These are phyloP conservation scores for Sorex maritimensis DNA, from an alignment of 2,797 vertebrate genomes.

Conservation along the genomic window DNA sequence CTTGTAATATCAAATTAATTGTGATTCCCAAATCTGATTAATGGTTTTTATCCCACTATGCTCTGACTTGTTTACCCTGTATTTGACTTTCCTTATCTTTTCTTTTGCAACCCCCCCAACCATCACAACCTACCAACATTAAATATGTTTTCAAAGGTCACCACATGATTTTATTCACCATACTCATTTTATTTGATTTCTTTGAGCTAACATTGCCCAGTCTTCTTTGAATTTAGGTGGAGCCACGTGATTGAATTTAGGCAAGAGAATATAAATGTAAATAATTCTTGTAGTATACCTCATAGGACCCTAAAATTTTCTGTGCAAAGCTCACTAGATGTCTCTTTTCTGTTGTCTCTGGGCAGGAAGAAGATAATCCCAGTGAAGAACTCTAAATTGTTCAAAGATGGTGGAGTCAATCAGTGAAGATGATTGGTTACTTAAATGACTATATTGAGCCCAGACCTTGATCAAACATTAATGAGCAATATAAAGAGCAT, in stretches of 20 bases:
- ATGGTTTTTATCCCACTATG: neutral
- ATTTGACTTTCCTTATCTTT: neutral
- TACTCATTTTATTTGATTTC: neutral
- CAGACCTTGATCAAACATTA: neutral
- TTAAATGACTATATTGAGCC: neutral
- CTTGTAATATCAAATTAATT: neutral
- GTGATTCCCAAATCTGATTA: neutral
- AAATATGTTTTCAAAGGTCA: neutral
- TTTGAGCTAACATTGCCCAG: neutral
- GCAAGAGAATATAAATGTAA: constrained; percentile 24
- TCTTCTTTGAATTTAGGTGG: neutral
- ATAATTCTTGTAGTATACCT: neutral
- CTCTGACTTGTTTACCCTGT: neutral
- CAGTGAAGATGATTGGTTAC: neutral
- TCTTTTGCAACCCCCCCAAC: neutral
- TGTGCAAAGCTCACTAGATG: neutral
- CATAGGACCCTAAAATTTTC: neutral
- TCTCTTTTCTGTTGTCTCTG: constrained; percentile 4
- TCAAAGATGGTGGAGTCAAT: neutral
- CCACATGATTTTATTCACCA: neutral
- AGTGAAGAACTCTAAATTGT: neutral
- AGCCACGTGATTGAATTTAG: neutral
- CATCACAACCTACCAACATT: neutral
- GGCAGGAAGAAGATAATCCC: neutral
- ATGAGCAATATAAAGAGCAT: neutral